Evolutionary conservation across 2,888 invertebrate genomes (phyloP), one percentile per base, ranked within the genome.

Genomic region (Timema cristinae): DNA sequence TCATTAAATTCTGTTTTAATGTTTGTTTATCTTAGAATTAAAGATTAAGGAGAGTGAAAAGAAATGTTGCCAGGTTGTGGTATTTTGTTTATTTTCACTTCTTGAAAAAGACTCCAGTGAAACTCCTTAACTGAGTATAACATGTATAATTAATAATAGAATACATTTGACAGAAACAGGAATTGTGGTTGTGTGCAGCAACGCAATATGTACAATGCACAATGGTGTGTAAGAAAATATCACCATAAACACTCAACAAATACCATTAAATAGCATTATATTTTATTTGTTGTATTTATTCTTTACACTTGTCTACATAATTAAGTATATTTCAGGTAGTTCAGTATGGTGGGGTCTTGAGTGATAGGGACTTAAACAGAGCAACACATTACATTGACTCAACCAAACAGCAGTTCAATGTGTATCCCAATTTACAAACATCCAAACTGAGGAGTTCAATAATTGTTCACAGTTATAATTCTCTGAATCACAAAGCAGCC

Each of bases 151-250:
- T 63, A 63, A 48, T 63, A 63, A 75, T 73, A 75, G 75, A 75
- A 74, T 74, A 74, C 72, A 73, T 71, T 73, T 72, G 73, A 75
- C 75, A 75, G 71, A 74, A 75, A 75, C 74, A 75, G 74, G 75
- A 74, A 74, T 72, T 72, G 47, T 72, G 72, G 71, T 72, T 73
- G 71, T 71, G 69, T 74, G 73, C 69, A 71, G 74, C 69, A 59
- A 72, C 74, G 74, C 69, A 59, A 72, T 74, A 74, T 75, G 66
- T 74, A 75, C 74, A 75, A 74, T 74, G 72, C 73, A 74, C 74
- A 75, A 72, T 71, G 63, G 63, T 74, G 75, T 74, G 75, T 75
- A 75, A 74, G 76, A 74, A 76, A 76, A 76, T 75, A 76, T 75
- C 76, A 73, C 74, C 75, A 76, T 63, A 72, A 72, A 72, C 69